Percentiles rank a stretch among this genome's conserved stretches.
phyloP scores from a whole-genome alignment of 2,888 invertebrate species.

The Brenthis hecate region DNA sequence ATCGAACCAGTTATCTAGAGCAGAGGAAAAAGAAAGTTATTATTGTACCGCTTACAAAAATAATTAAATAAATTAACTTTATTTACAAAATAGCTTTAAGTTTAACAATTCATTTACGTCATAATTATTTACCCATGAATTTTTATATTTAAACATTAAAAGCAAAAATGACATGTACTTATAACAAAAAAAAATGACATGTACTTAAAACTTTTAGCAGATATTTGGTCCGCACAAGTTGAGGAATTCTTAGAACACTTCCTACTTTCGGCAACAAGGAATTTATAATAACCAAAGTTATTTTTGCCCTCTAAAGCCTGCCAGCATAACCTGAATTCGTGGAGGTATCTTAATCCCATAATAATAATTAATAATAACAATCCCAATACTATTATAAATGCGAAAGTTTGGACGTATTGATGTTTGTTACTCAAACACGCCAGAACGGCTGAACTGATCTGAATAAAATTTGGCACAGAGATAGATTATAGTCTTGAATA shows the following conservation, averaged over 20 bases:
- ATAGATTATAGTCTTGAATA: too few species aligned
- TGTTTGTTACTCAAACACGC: too few species aligned
- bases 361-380: too few species aligned
- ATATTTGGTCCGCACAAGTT: slow-evolving; percentile 4
- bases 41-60: too few species aligned
- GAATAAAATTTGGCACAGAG: too few species aligned
- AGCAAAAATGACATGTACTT: neutral
- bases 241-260: slow-evolving; percentile 14
- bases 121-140: neutral
- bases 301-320: slow-evolving; percentile 15
- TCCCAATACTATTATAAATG: too few species aligned
- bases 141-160: neutral
- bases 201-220: neutral
- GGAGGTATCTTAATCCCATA: neutral
- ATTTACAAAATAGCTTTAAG: too few species aligned
- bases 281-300: slow-evolving; percentile 24
- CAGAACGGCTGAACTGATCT: too few species aligned
- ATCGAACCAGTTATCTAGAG: too few species aligned
- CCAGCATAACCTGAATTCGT: slow-evolving; percentile 12
- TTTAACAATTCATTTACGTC: neutral
- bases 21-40: too few species aligned
- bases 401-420: too few species aligned
- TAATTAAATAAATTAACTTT: too few species aligned
- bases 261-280: slow-evolving; percentile 14
- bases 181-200: slow-evolving; percentile 3